Evolutionary conservation across 2,888 invertebrate species (phyloP), one percentile per base, ranked within the genome.

Genomic region (Peribatodes rhomboidaria): DNA sequence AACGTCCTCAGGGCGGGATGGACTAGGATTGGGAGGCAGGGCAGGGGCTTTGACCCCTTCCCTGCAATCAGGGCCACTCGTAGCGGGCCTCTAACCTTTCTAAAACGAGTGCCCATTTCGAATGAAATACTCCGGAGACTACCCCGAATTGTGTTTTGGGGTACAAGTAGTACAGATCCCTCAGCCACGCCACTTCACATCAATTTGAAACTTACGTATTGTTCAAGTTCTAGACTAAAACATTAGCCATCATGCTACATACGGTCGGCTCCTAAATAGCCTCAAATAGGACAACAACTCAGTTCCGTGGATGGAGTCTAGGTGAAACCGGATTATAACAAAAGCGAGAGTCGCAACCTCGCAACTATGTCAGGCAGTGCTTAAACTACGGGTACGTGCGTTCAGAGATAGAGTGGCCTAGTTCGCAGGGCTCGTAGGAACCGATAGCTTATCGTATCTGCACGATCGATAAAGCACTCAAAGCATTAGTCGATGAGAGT

Each of bases 381-480:
- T 78, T 72, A 68, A 69, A 56, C 75, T 74, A 70, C 67, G 72
- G 76, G 78, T 78, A 74, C 79, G 75, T 82, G 74, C 79, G 72
- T 83, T 69, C 77, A 77, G 79, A 80, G 84, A 85, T 87, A 84
- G 76, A 82, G 80, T 86, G 89, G 76, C 89, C 90, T 82, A 89
- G 83, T 88, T 92, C 78, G 81, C 81, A 82, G 75, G 80, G 59
- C 53, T 75, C 73, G 76, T 73, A 77, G 74, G 61, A 69, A 68
- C 75, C 78, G 91, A 91, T 90, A 90, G 78, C 76, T 83, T 90
- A 90, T 90, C 89, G 77, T 67, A 65, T 76, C 74, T 71, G 61
- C 56, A 49, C 82, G 85, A 90, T 91, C 91, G 84, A 90, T 91
- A 88, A 81, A 83, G 75, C 85, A 85, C 86, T 84, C 74, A 64